Conservation (phyloP, 2,888 invertebrate species). For the Ischnus inquisitorius region DNA sequence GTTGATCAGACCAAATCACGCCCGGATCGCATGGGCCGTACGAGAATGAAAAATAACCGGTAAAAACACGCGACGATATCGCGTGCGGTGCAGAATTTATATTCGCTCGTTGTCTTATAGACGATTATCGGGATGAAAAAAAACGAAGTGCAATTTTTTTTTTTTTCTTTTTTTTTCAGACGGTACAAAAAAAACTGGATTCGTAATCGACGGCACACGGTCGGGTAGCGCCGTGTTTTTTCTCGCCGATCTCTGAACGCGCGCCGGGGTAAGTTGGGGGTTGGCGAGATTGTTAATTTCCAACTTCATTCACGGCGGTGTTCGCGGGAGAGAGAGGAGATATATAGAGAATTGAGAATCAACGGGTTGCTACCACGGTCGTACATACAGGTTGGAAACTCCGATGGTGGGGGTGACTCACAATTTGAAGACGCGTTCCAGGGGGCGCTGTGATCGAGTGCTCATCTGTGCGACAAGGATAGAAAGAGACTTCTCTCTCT, state of each 20-base stretch:
- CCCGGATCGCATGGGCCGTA: not conserved
- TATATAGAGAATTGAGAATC: no score
- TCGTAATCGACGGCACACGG: not conserved
- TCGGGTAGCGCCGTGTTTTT: not conserved
- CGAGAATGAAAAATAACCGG: not conserved
- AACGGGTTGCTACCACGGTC: no score
- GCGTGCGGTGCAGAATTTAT: constrained; percentile 16
- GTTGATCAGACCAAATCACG: constrained; percentile 30
- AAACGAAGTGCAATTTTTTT: constrained; percentile 7
- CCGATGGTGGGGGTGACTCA: no score
- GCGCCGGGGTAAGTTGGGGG: not conserved
- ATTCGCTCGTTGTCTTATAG: not conserved
- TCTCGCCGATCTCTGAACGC: not conserved
- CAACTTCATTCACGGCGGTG: constrained; percentile 6
- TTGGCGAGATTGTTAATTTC: constrained; percentile 2
- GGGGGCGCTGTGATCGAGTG: no score
- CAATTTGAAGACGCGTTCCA: no score
- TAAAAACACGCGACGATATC: not conserved
- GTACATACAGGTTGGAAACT: no score
- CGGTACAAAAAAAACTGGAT: constrained; percentile 2
- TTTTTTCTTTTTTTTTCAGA: not conserved
- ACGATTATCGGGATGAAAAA: constrained; percentile 3
- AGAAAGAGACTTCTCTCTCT: no score
- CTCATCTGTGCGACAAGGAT: no score
- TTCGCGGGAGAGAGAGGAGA: not conserved